These are phyloP conservation scores for Drosophila mauritiana DNA, from an alignment of 1,140 invertebrate species.

Conservation along the genomic window DNA sequence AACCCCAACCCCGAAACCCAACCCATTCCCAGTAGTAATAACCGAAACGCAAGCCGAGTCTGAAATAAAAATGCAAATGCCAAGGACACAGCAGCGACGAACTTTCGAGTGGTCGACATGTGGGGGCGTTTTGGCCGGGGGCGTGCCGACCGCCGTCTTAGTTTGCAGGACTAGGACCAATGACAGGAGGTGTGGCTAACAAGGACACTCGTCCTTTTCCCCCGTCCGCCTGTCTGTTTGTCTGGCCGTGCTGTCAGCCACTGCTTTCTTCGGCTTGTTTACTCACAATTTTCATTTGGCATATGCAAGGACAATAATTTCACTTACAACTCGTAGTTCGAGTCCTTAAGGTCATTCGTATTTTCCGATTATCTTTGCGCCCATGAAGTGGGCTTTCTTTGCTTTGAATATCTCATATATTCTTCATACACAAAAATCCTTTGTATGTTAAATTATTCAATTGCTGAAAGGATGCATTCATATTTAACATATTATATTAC, in stretches of 20 bases:
- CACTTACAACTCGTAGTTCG: conserved; percentile 30
- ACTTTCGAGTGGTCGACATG: conserved; percentile 62
- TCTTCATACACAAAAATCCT: neutral
- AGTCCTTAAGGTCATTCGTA: conserved; percentile 24
- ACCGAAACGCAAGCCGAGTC: conserved; percentile 55
- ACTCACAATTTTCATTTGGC: conserved; percentile 49
- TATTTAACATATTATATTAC: too few species aligned
- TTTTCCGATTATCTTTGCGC: conserved; percentile 30
- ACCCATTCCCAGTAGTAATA: conserved; percentile 45
- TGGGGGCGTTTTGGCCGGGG: conserved; percentile 24
- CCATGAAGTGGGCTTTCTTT: conserved; percentile 9
- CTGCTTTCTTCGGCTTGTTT: conserved; percentile 43
- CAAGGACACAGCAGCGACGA: conserved; percentile 68
- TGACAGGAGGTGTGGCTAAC: conserved; percentile 66
- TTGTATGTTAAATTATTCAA: neutral
- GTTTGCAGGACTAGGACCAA: conserved; percentile 35
- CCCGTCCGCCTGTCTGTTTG: conserved; percentile 16
- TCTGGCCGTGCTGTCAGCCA: conserved; percentile 18
- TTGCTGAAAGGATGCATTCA: neutral
- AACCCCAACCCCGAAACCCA: neutral
- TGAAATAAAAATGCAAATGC: conserved; percentile 65
- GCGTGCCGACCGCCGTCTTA: conserved; percentile 34
- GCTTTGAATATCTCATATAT: neutral
- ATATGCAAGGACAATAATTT: conserved; percentile 49
- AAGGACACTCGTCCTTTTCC: conserved; percentile 23